A percentile compares a stretch with the other conserved stretches of the same genome.
Conservation (phyloP, 1,140 invertebrate species). For the Holotrichia oblita region DNA sequence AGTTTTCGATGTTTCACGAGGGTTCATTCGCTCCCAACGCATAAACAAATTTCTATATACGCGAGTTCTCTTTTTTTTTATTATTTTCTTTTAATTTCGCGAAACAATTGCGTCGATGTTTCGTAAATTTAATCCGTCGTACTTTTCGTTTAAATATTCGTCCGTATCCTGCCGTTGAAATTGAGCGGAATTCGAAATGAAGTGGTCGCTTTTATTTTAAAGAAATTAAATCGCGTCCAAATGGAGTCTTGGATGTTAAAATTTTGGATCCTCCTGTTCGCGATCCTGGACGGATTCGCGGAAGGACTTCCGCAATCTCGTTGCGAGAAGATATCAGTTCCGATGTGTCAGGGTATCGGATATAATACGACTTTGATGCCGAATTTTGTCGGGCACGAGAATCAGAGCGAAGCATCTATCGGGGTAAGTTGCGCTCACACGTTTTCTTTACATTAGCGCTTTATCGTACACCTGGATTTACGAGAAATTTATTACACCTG, state of each 20-base stretch:
- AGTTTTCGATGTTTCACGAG: not conserved
- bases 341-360: constrained; percentile 82
- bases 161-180: not conserved
- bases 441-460: too few relatives aligned
- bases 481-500: too few relatives aligned
- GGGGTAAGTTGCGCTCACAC: constrained; percentile 67
- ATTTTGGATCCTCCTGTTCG: constrained; percentile 4
- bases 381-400: constrained; percentile 81
- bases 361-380: constrained; percentile 91
- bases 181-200: not conserved
- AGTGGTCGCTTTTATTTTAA: not conserved
- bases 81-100: too few relatives aligned
- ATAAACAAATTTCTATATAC: not conserved
- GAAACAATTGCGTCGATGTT: too few relatives aligned
- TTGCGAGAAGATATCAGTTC: constrained; percentile 83
- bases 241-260: not conserved
- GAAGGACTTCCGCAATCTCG: constrained; percentile 55
- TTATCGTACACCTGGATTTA: too few relatives aligned
- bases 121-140: not conserved
- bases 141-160: not conserved
- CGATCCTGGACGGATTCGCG: not conserved
- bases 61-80: not conserved
- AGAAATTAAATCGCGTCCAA: too few relatives aligned
- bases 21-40: constrained; percentile 15
- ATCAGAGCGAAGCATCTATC: constrained; percentile 77